These are phyloP conservation scores for Acronicta psi DNA, from an alignment of 2,888 invertebrate species.

Conservation along the genomic window DNA sequence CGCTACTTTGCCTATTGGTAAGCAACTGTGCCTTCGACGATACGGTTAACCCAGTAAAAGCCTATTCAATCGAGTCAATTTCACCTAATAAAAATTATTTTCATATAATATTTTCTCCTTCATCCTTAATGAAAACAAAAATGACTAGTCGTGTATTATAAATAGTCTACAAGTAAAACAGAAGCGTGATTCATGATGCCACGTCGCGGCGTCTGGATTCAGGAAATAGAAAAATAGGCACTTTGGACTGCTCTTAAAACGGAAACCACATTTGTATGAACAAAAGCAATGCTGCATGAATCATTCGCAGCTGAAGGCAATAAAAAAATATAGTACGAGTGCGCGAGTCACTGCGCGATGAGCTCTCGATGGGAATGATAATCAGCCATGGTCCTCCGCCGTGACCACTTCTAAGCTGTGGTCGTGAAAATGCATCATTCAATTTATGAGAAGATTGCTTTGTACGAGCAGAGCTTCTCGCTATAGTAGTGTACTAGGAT, in stretches of 20 bases:
- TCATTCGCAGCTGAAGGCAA: conserved; percentile 37
- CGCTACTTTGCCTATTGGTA: too few species aligned
- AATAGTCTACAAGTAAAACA: conserved; percentile 31
- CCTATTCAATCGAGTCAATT: too few species aligned
- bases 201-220: conserved; percentile 35
- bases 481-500: too few species aligned
- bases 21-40: too few species aligned
- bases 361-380: background rate
- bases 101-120: too few species aligned
- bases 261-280: conserved; percentile 40
- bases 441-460: too few species aligned
- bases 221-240: conserved; percentile 45
- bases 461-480: too few species aligned
- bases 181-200: conserved; percentile 27
- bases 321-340: conserved; percentile 30
- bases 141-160: conserved; percentile 17
- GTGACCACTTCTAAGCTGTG: too few species aligned
- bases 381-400: too few species aligned
- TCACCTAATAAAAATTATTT: too few species aligned
- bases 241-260: conserved; percentile 20
- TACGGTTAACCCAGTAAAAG: too few species aligned
- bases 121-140: background rate
- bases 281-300: conserved; percentile 40
- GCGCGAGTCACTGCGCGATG: conserved; percentile 1
- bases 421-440: too few species aligned